These are phyloP conservation scores for Nesidiocoris tenuis DNA, from an alignment of 2,888 invertebrate species.

Conservation along the genomic window DNA sequence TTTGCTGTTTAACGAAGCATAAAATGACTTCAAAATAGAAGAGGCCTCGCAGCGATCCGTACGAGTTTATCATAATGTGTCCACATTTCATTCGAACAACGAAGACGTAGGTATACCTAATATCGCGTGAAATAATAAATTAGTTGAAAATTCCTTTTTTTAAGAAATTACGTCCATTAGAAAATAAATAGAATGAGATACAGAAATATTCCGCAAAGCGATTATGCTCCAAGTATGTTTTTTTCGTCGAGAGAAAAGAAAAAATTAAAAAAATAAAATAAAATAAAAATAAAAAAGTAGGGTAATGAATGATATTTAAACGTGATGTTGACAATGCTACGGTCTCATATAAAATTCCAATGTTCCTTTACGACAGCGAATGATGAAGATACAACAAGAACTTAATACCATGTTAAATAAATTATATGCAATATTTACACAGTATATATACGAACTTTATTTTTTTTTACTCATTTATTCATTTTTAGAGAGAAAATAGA, in stretches of 20 bases:
- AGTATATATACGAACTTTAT: constrained; percentile 36
- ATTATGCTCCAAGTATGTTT: background rate
- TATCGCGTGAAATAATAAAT: constrained; percentile 22
- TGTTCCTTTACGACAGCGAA: background rate
- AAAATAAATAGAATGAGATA: background rate
- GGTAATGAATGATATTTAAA: constrained; percentile 16
- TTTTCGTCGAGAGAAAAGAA: background rate
- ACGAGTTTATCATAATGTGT: constrained; percentile 21
- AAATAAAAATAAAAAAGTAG: background rate
- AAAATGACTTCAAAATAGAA: constrained; percentile 47
- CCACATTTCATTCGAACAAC: constrained; percentile 25
- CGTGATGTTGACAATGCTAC: background rate
- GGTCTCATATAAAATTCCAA: background rate
- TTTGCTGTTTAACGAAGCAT: constrained; percentile 47
- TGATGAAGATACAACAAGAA: constrained; percentile 18
- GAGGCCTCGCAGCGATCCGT: constrained; percentile 42
- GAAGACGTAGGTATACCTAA: background rate
- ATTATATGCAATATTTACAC: constrained; percentile 45
- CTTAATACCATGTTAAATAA: constrained; percentile 44
- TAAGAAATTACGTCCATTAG: background rate
- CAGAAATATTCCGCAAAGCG: background rate
- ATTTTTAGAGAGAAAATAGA: constrained; percentile 12
- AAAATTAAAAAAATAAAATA: constrained; percentile 13
- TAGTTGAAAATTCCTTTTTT: constrained; percentile 9
- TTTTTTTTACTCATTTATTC: background rate